phyloP scores from a whole-genome alignment of 2,888 invertebrate species.

The Octonoba sinensis region DNA sequence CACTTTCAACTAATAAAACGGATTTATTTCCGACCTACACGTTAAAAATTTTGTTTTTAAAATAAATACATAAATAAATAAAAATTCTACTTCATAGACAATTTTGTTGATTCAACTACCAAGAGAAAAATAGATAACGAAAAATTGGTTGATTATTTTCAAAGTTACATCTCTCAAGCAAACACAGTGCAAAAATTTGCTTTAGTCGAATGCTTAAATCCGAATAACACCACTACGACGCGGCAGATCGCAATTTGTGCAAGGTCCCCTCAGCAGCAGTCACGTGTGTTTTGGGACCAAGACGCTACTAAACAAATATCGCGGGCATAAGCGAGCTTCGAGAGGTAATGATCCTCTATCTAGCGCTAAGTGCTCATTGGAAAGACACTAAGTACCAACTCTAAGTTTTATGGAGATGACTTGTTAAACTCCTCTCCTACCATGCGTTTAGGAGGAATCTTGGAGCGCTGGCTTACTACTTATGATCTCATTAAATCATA shows the following conservation, averaged over 20 bases:
- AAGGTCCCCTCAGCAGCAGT: conserved; percentile 27
- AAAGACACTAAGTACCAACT: conserved; percentile 61
- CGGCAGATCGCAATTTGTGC: conserved; percentile 29
- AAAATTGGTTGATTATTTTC: too few relatives aligned
- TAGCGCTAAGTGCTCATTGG: conserved; percentile 62
- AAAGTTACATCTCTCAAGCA: too few relatives aligned
- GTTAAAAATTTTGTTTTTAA: too few relatives aligned
- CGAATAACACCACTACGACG: too few relatives aligned
- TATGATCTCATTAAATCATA: conserved; percentile 60
- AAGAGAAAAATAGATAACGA: too few relatives aligned
- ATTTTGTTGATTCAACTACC: too few relatives aligned
- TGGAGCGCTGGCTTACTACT: conserved; percentile 49
- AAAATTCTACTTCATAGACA: too few relatives aligned
- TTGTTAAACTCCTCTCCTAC: conserved; percentile 61
- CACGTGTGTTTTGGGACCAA: conserved; percentile 59
- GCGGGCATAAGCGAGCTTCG: conserved; percentile 54
- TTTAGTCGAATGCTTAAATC: too few relatives aligned
- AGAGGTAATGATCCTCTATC: conserved; percentile 62
- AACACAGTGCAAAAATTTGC: too few relatives aligned
- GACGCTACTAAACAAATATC: conserved; percentile 63
- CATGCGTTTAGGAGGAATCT: conserved; percentile 42
- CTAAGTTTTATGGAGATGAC: conserved; percentile 62
- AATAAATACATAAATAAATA: too few relatives aligned
- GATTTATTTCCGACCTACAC: too few relatives aligned
- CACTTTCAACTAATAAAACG: too few relatives aligned